These are phyloP conservation scores for Rhyacophila brunnea DNA, from an alignment of 1,140 invertebrate species.

Conservation along the genomic window DNA sequence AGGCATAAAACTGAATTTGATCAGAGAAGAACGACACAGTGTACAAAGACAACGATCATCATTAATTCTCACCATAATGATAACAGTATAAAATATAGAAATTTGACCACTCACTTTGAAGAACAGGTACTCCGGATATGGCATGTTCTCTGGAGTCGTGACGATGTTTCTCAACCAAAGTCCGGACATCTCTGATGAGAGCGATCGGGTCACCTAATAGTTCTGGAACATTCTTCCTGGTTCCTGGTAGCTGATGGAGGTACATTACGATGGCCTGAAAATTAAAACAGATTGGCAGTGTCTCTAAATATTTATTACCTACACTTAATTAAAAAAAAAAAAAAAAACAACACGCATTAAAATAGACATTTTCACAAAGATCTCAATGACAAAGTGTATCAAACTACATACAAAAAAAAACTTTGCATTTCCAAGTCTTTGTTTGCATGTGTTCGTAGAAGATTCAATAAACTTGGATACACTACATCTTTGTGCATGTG, in stretches of 20 bases:
- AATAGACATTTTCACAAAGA: not conserved
- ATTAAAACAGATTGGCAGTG: slow-evolving; percentile 3
- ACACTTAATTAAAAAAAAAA: too few species aligned
- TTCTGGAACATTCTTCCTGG: slow-evolving; percentile 90
- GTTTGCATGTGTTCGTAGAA: too few species aligned
- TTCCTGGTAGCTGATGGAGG: slow-evolving; percentile 81
- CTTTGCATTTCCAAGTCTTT: too few species aligned
- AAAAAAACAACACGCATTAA: not conserved
- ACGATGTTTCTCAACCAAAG: slow-evolving; percentile 82
- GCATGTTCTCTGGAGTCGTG: slow-evolving; percentile 82
- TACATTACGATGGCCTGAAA: slow-evolving; percentile 85
- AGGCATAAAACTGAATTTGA: too few species aligned
- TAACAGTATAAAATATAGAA: too few species aligned
- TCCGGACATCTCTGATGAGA: slow-evolving; percentile 84
- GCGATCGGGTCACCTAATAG: slow-evolving; percentile 86
- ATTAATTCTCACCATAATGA: too few species aligned
- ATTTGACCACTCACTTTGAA: slow-evolving; percentile 57
- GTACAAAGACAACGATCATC: too few species aligned
- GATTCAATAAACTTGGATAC: too few species aligned
- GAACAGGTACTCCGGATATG: slow-evolving; percentile 75
- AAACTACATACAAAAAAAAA: too few species aligned
- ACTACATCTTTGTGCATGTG: too few species aligned
- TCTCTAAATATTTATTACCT: too few species aligned
- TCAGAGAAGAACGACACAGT: too few species aligned
- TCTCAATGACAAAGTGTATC: not conserved